Percentiles rank a stretch among this genome's conserved stretches.
phyloP scores from a whole-genome alignment of 2,797 vertebrate species.

The Gymnothorax javanicus region DNA sequence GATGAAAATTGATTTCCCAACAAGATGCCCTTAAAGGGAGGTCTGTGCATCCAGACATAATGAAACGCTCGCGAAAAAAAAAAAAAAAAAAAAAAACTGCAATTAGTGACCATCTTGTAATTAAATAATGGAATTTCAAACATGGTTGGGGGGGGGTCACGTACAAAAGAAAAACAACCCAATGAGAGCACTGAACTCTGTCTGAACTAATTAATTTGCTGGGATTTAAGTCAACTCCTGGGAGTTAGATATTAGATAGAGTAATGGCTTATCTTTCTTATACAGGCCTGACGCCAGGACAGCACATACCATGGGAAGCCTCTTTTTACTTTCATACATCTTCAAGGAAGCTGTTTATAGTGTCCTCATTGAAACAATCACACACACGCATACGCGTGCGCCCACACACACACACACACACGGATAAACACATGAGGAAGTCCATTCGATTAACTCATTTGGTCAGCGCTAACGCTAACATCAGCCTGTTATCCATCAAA shows the following conservation, averaged over 20 bases:
- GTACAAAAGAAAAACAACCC: background rate
- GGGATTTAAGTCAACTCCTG: constrained; percentile 32
- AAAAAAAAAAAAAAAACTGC: background rate
- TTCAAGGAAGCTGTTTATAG: background rate
- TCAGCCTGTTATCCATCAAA: too few species aligned
- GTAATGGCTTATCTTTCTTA: constrained; percentile 30
- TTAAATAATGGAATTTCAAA: constrained; percentile 28
- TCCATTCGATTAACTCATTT: too few species aligned
- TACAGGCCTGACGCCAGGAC: constrained; percentile 4
- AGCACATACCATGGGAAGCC: background rate
- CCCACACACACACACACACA: background rate
- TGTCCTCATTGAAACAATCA: constrained; percentile 63
- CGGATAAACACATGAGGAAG: background rate
- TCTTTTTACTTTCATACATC: background rate
- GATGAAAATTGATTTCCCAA: constrained; percentile 5
- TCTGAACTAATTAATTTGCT: constrained; percentile 33
- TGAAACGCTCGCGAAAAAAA: background rate
- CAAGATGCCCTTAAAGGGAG: background rate
- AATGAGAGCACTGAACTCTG: constrained; percentile 15
- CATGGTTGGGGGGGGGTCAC: background rate
- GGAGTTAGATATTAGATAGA: constrained; percentile 32
- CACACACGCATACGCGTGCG: background rate
- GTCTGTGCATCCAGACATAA: background rate
- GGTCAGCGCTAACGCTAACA: too few species aligned
- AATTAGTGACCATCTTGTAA: constrained; percentile 17